Evolutionary conservation across 1,140 invertebrate species (phyloP), one percentile per base, ranked within the genome.

Genomic region (Rhopalosiphum padi): DNA sequence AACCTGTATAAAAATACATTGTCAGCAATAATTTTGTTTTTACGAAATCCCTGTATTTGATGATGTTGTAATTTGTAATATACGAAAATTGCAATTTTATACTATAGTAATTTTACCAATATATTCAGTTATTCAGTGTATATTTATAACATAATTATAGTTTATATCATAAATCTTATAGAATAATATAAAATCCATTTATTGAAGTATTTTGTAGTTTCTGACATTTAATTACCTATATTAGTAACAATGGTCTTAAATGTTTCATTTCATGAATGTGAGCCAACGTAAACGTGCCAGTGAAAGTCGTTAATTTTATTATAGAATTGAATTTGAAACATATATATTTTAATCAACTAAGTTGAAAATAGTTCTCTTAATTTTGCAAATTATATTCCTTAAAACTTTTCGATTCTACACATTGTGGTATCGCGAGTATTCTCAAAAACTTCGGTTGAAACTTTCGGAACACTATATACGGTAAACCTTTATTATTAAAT

Each of bases 351-450:
- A 89, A 89, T 89, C 35, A 89, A 89, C 48, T 37, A 53, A 89
- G 48, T 89, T 53, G 21, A 23, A 53, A 53, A 9, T 53, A 89
- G 87, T 89, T 89, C n/a, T 89, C 87, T 53, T 89, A 89, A 89
- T 89, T 89, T 89, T 89, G 46, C 46, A 89, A 53, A 89, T 89
- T 89, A 53, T 51, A 89, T 89, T 89, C 46, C 46, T 35, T 89
- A 37, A 89, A 89, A 89, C n/a, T 89, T 89, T 89, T 53, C n/a
- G 21, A 35, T 48, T 53, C 11, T 51, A 37, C 48, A 37, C 53
- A 41, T 41, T 41, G 9, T 89, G 87, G 48, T 53, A 89, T 53
- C 8, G 11, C 5, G 48, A 53, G 87, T 89, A 87, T n/a, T 48
- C 43, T 53, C n/a, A 53, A 89, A 89, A 89, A 88, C 43, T 88